Evolutionary conservation across 2,113 vertebrate species (phyloP), one percentile per base, ranked within the genome.

Genomic region (Dicentrarchus labrax): DNA sequence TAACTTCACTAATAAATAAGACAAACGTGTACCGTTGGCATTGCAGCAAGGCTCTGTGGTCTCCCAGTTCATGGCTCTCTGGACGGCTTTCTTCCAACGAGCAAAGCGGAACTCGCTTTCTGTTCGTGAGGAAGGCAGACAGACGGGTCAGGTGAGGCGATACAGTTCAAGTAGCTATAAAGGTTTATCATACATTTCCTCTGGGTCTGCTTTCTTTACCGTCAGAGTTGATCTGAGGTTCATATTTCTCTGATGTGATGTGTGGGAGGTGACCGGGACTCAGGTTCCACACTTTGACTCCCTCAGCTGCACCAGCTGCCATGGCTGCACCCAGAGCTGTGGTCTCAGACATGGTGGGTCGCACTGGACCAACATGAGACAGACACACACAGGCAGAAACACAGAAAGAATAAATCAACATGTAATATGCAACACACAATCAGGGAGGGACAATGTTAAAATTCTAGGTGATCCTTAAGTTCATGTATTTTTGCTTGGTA

Each of bases 21-120:
- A 70, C 59, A 36, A 21, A 24, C 15, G 47, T n/a, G 12, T 85
- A 95, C 95, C 94, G 54, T 96, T 96, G 93, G 95, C 91, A 10
- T 94, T 94, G 92, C 91, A 75, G 73, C 94, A 68, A 50, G 95
- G 80, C 56, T 97, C 96, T 48, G 95, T 89, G 62, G 95, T 96
- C 91, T 96, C 97, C 98, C 98, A 99, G 88, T 95, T 97, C 96
- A 99, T 98, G 88, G 97, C 96, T 64, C 95, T 97, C 94, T 96
- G 94, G 53, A 99, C 98, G 9, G 98, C 98, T 91, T 98, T 98
- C 94, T 99, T 99, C 98, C 98, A 99, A 0, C 97, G 97, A 71
- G 96, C 96, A 67, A 96, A 99, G 76, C 97, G 97, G 91, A 94
- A 96, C 89, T 99, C 97, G 8, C 98, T 99, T 95, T 99, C 98